Evolutionary conservation across 2,113 vertebrate species (phyloP), one percentile per base, ranked within the genome.

Genomic region (Xenus cinereus): DNA sequence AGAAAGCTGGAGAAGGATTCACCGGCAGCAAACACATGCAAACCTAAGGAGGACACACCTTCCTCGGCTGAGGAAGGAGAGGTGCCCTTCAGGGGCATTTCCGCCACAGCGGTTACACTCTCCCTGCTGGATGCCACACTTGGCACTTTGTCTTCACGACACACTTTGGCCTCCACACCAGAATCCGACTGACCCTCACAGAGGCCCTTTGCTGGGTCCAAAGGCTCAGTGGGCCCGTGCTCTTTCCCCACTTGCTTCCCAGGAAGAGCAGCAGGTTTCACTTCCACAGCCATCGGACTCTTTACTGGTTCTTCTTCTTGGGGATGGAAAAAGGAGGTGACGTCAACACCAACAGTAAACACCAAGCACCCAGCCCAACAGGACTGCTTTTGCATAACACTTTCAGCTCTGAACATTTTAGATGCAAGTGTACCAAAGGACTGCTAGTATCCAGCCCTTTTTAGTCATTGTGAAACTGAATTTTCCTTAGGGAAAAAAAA

Each of bases 311-410:
- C 92, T 92, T 96, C 93, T 94, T 97, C 93, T 94, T 72, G 45
- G 88, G 97, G 97, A 98, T 98, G 98, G 98, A 98, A 97, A 98
- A 98, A 99, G 98, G 99, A 98, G 98, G 98, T 92, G 95, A 99
- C 98, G 98, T 98, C 98, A 99, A 98, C 98, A 99, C 98, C 98
- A 99, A 91, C 95, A 98, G 97, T 98, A 98, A 99, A 99, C 97
- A 99, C 97, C 96, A 62, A 74, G 59, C 78, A 96, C 71, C 86
- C 39, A 85, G 84, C 57, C 94, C 81, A 95, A 93, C 89, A 97
- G 75, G 94, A 93, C 59, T 87, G 92, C 35, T 86, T 95, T 75
- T 80, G 72, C 50, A 24, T 51, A 97, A 98, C 97, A 80, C 97
- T 95, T 98, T 98, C 97, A 98, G 97, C 97, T 98, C 97, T 66